Evolutionary conservation across 1,140 invertebrate species (phyloP).

Genomic region (Neomicropteryx cornuta): DNA sequence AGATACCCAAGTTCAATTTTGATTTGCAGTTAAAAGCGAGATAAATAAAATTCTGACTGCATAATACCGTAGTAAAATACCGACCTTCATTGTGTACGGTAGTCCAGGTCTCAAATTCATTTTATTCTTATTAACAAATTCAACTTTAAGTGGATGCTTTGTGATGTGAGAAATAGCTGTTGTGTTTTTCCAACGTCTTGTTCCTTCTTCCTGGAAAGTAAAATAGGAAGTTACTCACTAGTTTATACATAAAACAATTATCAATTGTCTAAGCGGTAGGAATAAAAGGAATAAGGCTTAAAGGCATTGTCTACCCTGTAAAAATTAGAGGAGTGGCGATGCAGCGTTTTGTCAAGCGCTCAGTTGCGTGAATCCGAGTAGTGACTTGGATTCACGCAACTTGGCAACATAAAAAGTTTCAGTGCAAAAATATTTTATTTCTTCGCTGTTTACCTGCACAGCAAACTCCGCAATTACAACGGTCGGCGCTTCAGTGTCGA

Average conservation of each 20-base stretch:
- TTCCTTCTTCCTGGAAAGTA: constrained; percentile 43
- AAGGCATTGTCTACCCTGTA: background rate
- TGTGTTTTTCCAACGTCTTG: constrained; percentile 46
- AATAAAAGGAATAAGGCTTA: background rate
- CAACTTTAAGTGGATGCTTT: constrained; percentile 40
- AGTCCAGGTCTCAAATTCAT: constrained; percentile 51
- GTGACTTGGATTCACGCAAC: no score
- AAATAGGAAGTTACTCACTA: no score
- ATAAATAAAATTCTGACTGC: no score
- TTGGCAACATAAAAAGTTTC: no score
- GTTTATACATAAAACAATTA: constrained; percentile 7
- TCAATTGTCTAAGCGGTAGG: background rate
- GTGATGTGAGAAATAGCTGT: constrained; percentile 43
- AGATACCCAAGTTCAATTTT: background rate
- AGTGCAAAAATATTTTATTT: background rate
- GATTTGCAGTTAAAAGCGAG: no score
- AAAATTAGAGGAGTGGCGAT: background rate
- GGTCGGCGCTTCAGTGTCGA: constrained; percentile 18
- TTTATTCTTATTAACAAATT: constrained; percentile 40
- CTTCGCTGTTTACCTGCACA: constrained; percentile 24
- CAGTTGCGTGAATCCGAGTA: no score
- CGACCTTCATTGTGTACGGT: constrained; percentile 51
- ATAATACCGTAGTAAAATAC: constrained; percentile 2
- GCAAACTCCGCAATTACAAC: constrained; percentile 31
- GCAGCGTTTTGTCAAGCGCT: background rate